Evolutionary conservation across 2,113 vertebrate species (phyloP), one percentile per base, ranked within the genome.

Genomic region (Syngnathoides biaculeatus): DNA sequence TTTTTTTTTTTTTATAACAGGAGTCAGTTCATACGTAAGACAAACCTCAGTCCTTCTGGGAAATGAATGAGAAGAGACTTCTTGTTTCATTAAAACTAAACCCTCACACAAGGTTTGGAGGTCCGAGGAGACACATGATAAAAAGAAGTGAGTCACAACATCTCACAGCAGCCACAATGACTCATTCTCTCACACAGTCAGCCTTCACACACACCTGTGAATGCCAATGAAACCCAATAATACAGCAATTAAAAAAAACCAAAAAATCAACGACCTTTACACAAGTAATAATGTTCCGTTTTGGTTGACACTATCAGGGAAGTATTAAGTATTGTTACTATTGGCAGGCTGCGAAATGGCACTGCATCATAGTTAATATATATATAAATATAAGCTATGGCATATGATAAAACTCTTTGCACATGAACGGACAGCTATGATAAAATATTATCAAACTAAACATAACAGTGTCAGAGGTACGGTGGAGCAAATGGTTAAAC

Each of bases 1-100:
- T 58, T 67, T 71, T 75, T 63, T 5, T 69, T 73, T 58, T 67
- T 71, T 75, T 40, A 74, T 68, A n/a, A 56, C 43, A 58, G 35
- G 43, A 19, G 55, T 64, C 72, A 52, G 64, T 78, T 58, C 69
- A 22, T 65, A 64, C 56, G 64, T 71, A 62, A 73, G 55, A 72
- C 43, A 52, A 53, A 60, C 52, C 56, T 53, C n/a, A 6, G 61
- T 27, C 57, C 39, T 68, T 72, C 12, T 65, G 64, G 75, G 75
- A 57, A 71, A 78, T 64, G 62, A 71, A 75, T 64, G 57, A 64
- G 39, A 59, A 67, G 59, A 74, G 59, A 47, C 6, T 13, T 50
- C 26, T 52, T 15, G 30, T 39, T 50, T 53, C 42, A 65, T 9
- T 14, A 58, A 47, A 39, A 26, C 43, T 57, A 64, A 78, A 60